These are phyloP conservation scores for Neodontobutis hainanensis DNA, from an alignment of 2,113 vertebrate genomes.

Conservation along the genomic window DNA sequence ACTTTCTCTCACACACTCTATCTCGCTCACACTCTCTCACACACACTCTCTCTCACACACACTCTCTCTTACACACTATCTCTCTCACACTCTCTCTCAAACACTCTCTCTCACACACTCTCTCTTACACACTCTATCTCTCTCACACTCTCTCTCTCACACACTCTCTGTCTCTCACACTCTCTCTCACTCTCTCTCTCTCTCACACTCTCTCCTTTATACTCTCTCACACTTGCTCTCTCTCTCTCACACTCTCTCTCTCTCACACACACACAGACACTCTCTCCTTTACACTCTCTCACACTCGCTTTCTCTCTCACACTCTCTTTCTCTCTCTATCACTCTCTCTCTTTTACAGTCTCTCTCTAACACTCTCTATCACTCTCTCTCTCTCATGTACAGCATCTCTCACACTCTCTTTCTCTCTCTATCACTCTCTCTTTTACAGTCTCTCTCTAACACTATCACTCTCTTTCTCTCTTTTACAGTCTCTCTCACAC, in stretches of 20 bases:
- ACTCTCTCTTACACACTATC: not conserved
- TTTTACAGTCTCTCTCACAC: not conserved
- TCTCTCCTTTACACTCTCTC: not conserved
- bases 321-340: too few species aligned
- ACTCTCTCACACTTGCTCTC: not conserved
- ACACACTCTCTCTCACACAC: slow-evolving; percentile 5
- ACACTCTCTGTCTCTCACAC: slow-evolving; percentile 1
- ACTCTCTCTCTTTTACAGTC: too few species aligned
- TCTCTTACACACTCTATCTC: too few species aligned
- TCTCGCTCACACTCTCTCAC: not conserved
- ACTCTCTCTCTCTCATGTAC: too few species aligned
- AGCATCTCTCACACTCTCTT: too few species aligned
- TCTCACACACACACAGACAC: not conserved
- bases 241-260: slow-evolving; percentile 4
- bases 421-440: too few species aligned
- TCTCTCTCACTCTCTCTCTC: not conserved
- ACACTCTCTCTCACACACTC: too few species aligned
- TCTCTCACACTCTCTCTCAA: slow-evolving; percentile 1
- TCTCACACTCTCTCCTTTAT: slow-evolving; percentile 4
- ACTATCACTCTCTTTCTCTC: too few species aligned
- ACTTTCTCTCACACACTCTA: slow-evolving; percentile 5
- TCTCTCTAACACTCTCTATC: too few species aligned
- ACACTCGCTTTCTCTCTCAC: too few species aligned
- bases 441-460: not conserved
- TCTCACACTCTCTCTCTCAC: not conserved